These are phyloP conservation scores for Drosophila novamexicana DNA, from an alignment of 1,140 invertebrate species.

Conservation along the genomic window DNA sequence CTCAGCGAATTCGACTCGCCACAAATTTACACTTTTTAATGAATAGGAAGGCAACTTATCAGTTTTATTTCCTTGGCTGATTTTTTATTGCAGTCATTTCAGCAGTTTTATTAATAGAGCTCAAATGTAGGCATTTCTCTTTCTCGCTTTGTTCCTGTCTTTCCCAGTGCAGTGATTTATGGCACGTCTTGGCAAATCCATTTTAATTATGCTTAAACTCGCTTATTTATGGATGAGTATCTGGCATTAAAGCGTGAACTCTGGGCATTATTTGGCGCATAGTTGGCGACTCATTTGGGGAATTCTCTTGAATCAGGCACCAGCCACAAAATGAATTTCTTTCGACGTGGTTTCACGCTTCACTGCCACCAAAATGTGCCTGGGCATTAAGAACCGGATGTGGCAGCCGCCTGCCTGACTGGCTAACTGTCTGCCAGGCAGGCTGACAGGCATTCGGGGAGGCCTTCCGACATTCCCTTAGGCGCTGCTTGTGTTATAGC, in stretches of 20 bases:
- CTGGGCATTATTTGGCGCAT: conserved; percentile 56
- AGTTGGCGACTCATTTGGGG: conserved; percentile 55
- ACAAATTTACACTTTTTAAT: neutral
- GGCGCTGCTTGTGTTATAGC: conserved; percentile 45
- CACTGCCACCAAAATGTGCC: conserved; percentile 54
- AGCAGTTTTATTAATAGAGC: conserved; percentile 25
- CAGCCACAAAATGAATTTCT: conserved; percentile 59
- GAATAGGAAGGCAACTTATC: conserved; percentile 4
- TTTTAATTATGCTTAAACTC: conserved; percentile 64
- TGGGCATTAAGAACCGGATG: conserved; percentile 47
- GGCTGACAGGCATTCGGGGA: neutral
- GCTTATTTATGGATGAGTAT: conserved; percentile 56
- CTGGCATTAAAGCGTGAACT: conserved; percentile 25
- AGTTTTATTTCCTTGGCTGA: neutral
- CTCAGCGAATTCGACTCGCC: neutral
- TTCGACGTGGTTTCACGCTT: conserved; percentile 61
- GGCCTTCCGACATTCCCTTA: conserved; percentile 15
- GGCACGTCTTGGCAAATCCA: conserved; percentile 39
- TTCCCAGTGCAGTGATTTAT: conserved; percentile 53
- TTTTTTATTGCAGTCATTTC: neutral
- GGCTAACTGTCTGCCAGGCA: conserved; percentile 1
- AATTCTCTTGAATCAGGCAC: conserved; percentile 47
- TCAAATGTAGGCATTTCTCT: conserved; percentile 1
- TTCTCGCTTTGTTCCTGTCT: neutral
- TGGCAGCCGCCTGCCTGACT: conserved; percentile 30